Base-by-base conservation (phyloP, 2,888 invertebrate species). In the Cantharis rustica region DNA sequence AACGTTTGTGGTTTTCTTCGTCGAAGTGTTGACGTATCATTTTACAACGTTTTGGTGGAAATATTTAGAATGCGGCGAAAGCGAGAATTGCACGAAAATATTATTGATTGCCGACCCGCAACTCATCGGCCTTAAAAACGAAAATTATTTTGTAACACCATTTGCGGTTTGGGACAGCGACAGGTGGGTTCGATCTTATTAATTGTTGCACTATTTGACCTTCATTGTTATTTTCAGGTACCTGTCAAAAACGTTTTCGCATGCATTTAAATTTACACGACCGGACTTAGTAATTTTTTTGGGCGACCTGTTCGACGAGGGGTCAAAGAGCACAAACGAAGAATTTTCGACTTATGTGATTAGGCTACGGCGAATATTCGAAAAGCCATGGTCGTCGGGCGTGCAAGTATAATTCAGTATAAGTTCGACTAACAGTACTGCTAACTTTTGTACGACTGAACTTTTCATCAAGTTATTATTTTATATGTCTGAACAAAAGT, bases 221-320 rank as follows among this genome's bases (percentile, higher is more conserved):
- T 20, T 62, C n/a, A 0, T 3, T 61, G n/a, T 26, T 68, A 23
- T 13, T 88, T 90, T 72, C 9, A 96, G 97, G 84, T 98, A 95
- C 87, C 88, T 98, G 73, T 89, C 90, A 47, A 93, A 93, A 84
- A 96, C 97, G 61, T 98, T 96, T 87, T 88, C 89, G 13, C 90
- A 92, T 80, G 97, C 95, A 2, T 86, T 93, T 61, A 88, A 90
- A 61, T 92, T 94, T 86, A 91, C 94, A 66, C 89, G 93, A 81
- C 98, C 98, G 10, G 93, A 98, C 88, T 91, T 96, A 13, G 90
- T 98, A 69, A 91, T 96, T 66, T 98, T 96, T 88, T 89, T 99
- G 74, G 99, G 99, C 1, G 99, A 99, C 88, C 89, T 98, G 70
- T 94, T 97, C 90, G 98, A 99, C 85, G 99, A 99, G 89, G 98